Evolutionary conservation across 1,140 invertebrate species (phyloP), one percentile per base, ranked within the genome.

Genomic region (Aphaenogaster floridana): DNA sequence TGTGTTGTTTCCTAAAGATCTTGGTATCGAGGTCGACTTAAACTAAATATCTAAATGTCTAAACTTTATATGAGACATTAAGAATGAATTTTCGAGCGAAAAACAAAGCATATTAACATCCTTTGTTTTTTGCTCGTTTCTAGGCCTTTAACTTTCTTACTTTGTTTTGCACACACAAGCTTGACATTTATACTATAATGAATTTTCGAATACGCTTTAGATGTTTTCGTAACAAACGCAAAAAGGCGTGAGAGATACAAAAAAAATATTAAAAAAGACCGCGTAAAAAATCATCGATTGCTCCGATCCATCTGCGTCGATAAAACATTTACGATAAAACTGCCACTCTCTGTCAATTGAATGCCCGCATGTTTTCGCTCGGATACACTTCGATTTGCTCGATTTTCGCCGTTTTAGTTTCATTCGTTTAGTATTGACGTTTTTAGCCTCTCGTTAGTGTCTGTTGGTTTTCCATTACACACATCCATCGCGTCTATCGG

Each of bases 281-380:
- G 21, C 34, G 39, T 6, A 42, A 68, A 28, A 8, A 34, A 76
- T 28, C 34, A 50, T 17, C 28, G 8, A 76, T 74, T 74, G 52
- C 42, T 61, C 17, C 21, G 42, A 50, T 63, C 17, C n/a, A 21
- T 76, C 42, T 61, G 9, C 54, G n/a, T 17, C 34, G 80, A 84
- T 72, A 45, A 71, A 57, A 13, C 66, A 36, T 57, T 54, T 39
- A 54, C 50, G 63, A 80, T 59, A 74, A 48, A 83, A 61, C 42
- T 83, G 68, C 42, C 80, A 74, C 28, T 83, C 52, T 81, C 69
- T 76, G 69, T 63, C 80, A 76, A 61, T 84, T 36, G n/a, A 45
- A 74, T 50, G 34, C 69, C 80, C 28, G 57, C 80, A 76, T 74
- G 72, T 76, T 84, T 76, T 84, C 28, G 13, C 28, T 61, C 21